These are phyloP conservation scores for Caenorhabditis sp. DNA, from an alignment of 2,888 invertebrate genomes.

Conservation along the genomic window DNA sequence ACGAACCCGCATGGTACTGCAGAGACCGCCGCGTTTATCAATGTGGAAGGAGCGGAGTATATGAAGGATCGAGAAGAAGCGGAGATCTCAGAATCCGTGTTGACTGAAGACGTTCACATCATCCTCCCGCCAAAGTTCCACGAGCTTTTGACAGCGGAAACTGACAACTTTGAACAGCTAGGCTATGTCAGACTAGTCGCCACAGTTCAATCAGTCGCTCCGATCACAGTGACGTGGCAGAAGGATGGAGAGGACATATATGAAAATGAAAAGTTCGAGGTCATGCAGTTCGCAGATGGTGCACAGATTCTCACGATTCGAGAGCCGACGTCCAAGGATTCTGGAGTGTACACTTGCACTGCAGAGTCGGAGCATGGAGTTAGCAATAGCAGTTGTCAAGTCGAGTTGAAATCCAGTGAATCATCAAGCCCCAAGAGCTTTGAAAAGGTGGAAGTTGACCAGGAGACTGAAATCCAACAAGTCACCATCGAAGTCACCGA, in stretches of 20 bases:
- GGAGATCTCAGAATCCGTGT: constrained; percentile 67
- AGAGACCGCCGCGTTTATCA: constrained; percentile 74
- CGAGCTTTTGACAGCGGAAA: constrained; percentile 69
- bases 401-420: constrained; percentile 45
- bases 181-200: constrained; percentile 72
- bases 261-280: constrained; percentile 69
- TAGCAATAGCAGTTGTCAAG: constrained; percentile 69
- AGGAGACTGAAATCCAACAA: neutral
- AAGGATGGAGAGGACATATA: constrained; percentile 66
- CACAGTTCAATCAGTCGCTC: constrained; percentile 66
- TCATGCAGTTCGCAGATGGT: constrained; percentile 73
- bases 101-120: constrained; percentile 58
- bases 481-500: constrained; percentile 1
- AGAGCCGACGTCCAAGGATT: constrained; percentile 54
- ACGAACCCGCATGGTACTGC: constrained; percentile 74
- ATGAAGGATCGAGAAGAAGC: constrained; percentile 72
- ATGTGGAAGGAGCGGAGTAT: constrained; percentile 67
- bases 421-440: constrained; percentile 48
- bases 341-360: constrained; percentile 74
- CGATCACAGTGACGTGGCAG: constrained; percentile 71
- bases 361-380: constrained; percentile 75
- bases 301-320: constrained; percentile 73
- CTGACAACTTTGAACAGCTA: constrained; percentile 66
- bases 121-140: constrained; percentile 74
- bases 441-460: constrained; percentile 39